These are phyloP conservation scores for Megaceryle torquata DNA, from an alignment of 2,113 vertebrate species.

Conservation along the genomic window DNA sequence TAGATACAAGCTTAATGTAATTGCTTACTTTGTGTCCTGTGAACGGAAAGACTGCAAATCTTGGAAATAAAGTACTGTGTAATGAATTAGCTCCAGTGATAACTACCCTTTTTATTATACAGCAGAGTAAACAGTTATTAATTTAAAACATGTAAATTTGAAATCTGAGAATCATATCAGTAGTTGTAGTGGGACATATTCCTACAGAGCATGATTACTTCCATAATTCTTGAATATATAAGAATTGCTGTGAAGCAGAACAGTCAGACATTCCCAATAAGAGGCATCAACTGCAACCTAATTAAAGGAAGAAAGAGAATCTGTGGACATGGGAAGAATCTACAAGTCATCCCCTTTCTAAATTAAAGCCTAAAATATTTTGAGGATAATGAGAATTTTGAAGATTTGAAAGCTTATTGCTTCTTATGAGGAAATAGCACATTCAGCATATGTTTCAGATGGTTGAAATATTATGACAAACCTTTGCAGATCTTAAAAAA, in stretches of 20 bases:
- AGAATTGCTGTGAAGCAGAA: conserved; percentile 54
- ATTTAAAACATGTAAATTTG: conserved; percentile 68
- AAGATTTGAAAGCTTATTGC: neutral
- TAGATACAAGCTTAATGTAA: conserved; percentile 19
- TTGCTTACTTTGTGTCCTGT: conserved; percentile 37
- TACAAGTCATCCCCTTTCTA: neutral
- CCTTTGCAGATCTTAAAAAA: neutral
- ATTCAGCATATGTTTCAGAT: neutral
- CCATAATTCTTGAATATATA: conserved; percentile 52
- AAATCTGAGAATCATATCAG: conserved; percentile 44
- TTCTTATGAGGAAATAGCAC: neutral
- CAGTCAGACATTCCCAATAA: conserved; percentile 1
- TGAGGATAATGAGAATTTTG: neutral
- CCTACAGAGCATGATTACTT: conserved; percentile 48
- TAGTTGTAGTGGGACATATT: conserved; percentile 31
- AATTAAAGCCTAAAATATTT: conserved; percentile 11
- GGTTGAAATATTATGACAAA: neutral
- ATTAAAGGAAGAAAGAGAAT: conserved; percentile 28
- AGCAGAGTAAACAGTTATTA: conserved; percentile 63
- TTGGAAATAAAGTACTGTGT: conserved; percentile 23
- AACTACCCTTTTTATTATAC: conserved; percentile 52
- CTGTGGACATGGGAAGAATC: neutral
- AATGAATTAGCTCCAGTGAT: conserved; percentile 53
- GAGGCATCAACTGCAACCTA: neutral
- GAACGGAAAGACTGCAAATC: neutral